These are phyloP conservation scores for Metacarcinus magister DNA, from an alignment of 2,888 invertebrate genomes.

Conservation along the genomic window DNA sequence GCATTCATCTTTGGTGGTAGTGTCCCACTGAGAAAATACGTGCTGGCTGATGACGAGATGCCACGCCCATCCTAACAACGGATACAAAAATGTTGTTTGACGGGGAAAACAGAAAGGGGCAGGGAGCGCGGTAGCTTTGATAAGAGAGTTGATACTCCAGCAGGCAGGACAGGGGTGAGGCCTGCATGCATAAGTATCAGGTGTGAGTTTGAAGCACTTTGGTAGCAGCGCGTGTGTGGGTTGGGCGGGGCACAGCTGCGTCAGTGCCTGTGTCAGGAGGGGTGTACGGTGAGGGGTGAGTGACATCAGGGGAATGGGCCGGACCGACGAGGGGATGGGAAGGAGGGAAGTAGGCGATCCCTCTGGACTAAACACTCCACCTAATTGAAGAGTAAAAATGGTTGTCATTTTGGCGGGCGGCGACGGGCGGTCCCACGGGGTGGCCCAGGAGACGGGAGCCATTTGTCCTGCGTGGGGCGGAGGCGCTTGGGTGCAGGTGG, in stretches of 20 bases:
- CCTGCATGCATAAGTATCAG: background rate
- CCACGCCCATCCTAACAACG: background rate
- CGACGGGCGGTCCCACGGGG: constrained; percentile 56
- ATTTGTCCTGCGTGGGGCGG: constrained; percentile 59
- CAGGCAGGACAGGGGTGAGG: background rate
- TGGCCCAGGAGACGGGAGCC: constrained; percentile 56
- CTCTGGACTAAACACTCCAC: constrained; percentile 52
- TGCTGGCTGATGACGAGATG: background rate
- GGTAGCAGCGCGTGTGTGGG: background rate
- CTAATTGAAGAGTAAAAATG: constrained; percentile 78
- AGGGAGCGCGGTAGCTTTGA: background rate
- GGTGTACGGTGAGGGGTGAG: background rate
- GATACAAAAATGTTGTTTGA: background rate
- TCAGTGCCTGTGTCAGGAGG: background rate
- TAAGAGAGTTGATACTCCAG: background rate
- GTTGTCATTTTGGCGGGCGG: constrained; percentile 73
- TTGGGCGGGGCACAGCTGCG: background rate
- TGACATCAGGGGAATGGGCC: constrained; percentile 2
- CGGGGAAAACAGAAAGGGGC: background rate
- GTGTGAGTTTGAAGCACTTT: background rate
- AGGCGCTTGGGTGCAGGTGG: constrained; percentile 18
- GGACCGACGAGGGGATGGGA: background rate
- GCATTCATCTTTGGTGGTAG: background rate
- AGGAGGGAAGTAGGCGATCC: background rate
- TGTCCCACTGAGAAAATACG: background rate